Percentiles rank a stretch among this genome's conserved stretches.
phyloP scores from a whole-genome alignment of 2,888 invertebrate species.

The Aricia artaxerxes region DNA sequence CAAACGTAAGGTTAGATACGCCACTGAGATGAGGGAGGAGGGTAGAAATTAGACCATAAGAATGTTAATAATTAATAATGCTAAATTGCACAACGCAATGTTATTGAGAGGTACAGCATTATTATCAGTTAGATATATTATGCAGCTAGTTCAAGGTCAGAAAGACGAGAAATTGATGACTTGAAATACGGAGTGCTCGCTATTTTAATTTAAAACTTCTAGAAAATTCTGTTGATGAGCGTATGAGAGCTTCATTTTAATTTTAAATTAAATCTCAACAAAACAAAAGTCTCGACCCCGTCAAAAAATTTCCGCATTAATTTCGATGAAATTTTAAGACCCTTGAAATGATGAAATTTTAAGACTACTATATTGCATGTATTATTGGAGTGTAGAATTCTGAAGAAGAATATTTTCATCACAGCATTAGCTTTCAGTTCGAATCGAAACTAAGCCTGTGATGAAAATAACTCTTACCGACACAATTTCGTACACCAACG shows the following conservation, averaged over 20 bases:
- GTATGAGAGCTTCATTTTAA: neutral
- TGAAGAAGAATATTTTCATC: neutral
- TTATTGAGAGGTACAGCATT: too few relatives aligned
- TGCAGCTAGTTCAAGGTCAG: too few relatives aligned
- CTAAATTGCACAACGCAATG: too few relatives aligned
- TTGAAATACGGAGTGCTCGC: neutral
- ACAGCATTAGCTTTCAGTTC: too few relatives aligned
- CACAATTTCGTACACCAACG: too few relatives aligned
- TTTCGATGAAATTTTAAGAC: neutral
- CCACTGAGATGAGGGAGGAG: neutral
- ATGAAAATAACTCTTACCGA: neutral
- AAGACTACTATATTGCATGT: neutral
- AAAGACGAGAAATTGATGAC: too few relatives aligned
- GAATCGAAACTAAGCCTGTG: neutral
- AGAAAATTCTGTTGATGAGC: neutral
- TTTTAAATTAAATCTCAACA: neutral
- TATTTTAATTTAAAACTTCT: neutral
- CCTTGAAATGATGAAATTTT: neutral
- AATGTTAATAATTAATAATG: too few relatives aligned
- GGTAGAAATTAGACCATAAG: too few relatives aligned
- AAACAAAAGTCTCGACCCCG: neutral
- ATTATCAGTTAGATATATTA: too few relatives aligned
- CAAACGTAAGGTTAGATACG: neutral
- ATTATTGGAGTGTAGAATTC: neutral
- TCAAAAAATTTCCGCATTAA: neutral